Evolutionary conservation across 2,888 invertebrate genomes (phyloP).

Genomic region (Cyrtodaria siliqua): DNA sequence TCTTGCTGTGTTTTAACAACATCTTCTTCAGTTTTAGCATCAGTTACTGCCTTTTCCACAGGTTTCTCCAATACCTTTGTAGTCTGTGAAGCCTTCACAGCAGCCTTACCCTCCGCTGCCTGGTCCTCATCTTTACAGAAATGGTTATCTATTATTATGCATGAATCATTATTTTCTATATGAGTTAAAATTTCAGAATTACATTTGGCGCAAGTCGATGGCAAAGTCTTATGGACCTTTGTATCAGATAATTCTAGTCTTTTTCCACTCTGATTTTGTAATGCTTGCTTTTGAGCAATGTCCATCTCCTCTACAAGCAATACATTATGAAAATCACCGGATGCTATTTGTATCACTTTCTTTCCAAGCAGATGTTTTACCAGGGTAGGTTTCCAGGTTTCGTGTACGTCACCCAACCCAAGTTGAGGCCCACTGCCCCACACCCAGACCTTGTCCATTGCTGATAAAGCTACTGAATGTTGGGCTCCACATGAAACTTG

Average conservation of each 20-base stretch:
- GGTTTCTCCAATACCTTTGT: too few relatives aligned
- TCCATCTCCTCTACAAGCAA: constrained; percentile 78
- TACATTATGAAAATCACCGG: constrained; percentile 82
- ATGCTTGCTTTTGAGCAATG: neutral
- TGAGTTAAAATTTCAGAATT: constrained; percentile 78
- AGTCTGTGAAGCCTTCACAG: neutral
- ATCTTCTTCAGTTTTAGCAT: neutral
- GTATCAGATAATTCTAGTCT: constrained; percentile 21
- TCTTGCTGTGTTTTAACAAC: neutral
- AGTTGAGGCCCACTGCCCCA: constrained; percentile 84
- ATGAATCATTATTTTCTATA: constrained; percentile 73
- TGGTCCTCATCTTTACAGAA: constrained; percentile 51
- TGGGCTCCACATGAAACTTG: constrained; percentile 79
- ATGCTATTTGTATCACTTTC: constrained; percentile 78
- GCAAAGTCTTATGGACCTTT: constrained; percentile 59
- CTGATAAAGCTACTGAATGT: constrained; percentile 82
- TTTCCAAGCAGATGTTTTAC: constrained; percentile 74
- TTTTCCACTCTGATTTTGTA: too few relatives aligned
- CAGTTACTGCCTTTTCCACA: too few relatives aligned
- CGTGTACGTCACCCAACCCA: constrained; percentile 68
- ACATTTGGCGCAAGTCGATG: constrained; percentile 74
- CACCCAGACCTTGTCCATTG: constrained; percentile 81
- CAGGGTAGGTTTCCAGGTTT: constrained; percentile 68
- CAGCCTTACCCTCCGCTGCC: neutral
- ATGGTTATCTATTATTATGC: constrained; percentile 74